Base-by-base conservation (phyloP, 2,113 vertebrate species). In the Boleophthalmus pectinirostris region DNA sequence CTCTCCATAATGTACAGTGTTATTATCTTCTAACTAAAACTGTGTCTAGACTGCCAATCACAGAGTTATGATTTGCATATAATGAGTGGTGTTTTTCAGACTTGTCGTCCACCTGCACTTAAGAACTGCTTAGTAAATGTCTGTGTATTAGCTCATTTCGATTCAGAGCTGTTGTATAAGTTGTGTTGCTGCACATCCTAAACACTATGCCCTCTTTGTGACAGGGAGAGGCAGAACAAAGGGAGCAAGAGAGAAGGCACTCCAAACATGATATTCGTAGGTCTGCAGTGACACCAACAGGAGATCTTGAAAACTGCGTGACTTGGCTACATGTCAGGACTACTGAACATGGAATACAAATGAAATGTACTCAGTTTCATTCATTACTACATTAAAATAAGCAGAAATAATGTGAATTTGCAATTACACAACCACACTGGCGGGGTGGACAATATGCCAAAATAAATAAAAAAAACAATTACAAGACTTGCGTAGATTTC, bases 211-310 rank as follows among this genome's bases (percentile, higher is more conserved):
- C 54, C 64, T 35, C 38, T 35, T 33, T 6, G 13, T 70, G 60
- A 64, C 21, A 43, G 61, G 33, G 57, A 53, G 21, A 66, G 21
- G 29, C 68, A 23, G 11, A 68, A 83, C 67, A 84, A 85, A 71
- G 47, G 54, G 46, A 46, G 25, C 9, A 33, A 35, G 5, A 67
- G 0, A 5, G 5, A 14, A 0, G 60, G 7, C 2, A 6, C 47
- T 21, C 0, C 0, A 29, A 73, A 12, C 64, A 13, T 20, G 21
- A 46, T 64, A 84, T 87, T 82, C 69, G 23, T 78, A 24, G 80
- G 75, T 38, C 81, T 80, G 72, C 75, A 90, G 81, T 73, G 90
- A 81, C 90, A 85, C 66, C 88, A 24, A 74, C 47, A 85, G 90
- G 84, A 57, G 14, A 21, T 0, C 67, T 0, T 2, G 56, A 12